These are phyloP conservation scores for Lasioglossum figueresi DNA, from an alignment of 2,888 invertebrate species.

Conservation along the genomic window DNA sequence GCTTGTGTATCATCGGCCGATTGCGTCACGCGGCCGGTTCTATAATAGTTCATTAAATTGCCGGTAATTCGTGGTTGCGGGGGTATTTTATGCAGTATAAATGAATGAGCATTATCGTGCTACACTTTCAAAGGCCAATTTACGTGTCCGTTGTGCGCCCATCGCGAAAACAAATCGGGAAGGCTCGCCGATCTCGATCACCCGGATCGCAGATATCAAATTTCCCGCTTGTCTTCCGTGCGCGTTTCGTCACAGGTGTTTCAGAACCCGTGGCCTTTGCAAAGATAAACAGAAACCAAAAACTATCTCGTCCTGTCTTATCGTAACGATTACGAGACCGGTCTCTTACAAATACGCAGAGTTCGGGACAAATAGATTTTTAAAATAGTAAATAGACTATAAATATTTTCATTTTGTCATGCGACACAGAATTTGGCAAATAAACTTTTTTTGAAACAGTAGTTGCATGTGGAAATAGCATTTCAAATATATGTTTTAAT, in stretches of 20 bases:
- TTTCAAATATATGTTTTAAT: no score
- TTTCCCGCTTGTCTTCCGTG: not conserved
- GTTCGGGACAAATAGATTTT: no score
- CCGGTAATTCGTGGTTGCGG: constrained; percentile 61
- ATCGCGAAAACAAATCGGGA: constrained; percentile 8
- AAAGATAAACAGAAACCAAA: no score
- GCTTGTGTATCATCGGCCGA: constrained; percentile 54
- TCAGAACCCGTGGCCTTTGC: not conserved
- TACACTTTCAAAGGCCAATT: constrained; percentile 42
- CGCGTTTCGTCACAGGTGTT: not conserved
- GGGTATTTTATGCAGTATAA: constrained; percentile 61
- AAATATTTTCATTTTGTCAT: no score
- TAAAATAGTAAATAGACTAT: no score
- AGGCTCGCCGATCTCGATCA: not conserved
- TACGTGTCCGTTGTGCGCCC: constrained; percentile 3
- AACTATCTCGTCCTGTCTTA: not conserved
- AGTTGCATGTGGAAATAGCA: no score
- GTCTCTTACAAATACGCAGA: not conserved
- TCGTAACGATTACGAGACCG: not conserved
- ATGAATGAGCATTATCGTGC: constrained; percentile 60
- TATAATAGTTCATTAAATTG: constrained; percentile 63
- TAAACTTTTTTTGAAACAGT: no score
- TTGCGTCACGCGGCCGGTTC: constrained; percentile 57
- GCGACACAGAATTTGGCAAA: no score
- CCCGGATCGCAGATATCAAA: not conserved